A percentile compares a stretch with the other conserved stretches of the same genome.
Conservation (phyloP, 2,888 invertebrate genomes). For the Thera britannica region DNA sequence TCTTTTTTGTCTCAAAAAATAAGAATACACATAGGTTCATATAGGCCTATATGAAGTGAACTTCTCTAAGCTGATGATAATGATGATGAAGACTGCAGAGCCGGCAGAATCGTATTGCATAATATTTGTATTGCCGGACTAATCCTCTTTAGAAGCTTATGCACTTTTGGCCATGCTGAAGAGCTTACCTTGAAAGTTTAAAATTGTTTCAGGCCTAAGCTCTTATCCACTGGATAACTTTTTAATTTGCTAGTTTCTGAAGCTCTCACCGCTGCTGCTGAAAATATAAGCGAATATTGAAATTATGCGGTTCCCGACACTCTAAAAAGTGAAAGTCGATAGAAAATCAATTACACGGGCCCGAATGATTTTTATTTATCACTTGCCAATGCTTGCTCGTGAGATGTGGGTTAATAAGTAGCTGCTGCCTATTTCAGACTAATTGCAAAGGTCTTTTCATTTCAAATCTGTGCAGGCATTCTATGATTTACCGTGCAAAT, state of each 20-base stretch:
- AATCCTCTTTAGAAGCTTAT: not conserved
- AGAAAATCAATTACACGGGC: conserved; percentile 13
- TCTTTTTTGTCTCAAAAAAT: not conserved
- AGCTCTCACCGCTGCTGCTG: not conserved
- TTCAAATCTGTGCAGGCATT: not conserved
- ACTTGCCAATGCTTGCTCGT: not conserved
- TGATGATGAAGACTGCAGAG: too few species aligned
- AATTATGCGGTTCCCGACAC: conserved; percentile 4
- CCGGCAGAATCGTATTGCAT: conserved; percentile 8
- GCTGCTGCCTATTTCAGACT: not conserved
- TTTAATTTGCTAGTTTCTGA: not conserved
- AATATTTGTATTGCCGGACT: not conserved
- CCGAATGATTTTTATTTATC: conserved; percentile 15
- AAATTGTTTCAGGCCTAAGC: not conserved
- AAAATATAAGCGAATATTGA: conserved; percentile 1
- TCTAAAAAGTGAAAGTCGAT: conserved; percentile 17
- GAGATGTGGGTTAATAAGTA: conserved; percentile 2
- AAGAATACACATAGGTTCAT: not conserved
- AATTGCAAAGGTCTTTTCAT: not conserved
- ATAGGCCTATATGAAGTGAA: too few species aligned
- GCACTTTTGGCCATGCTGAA: not conserved
- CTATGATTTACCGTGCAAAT: not conserved
- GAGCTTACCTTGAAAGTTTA: not conserved
- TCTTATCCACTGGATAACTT: not conserved
- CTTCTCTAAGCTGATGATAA: too few species aligned